Base-by-base conservation (phyloP, 2,888 invertebrate genomes). In the Phengaris alcon region DNA sequence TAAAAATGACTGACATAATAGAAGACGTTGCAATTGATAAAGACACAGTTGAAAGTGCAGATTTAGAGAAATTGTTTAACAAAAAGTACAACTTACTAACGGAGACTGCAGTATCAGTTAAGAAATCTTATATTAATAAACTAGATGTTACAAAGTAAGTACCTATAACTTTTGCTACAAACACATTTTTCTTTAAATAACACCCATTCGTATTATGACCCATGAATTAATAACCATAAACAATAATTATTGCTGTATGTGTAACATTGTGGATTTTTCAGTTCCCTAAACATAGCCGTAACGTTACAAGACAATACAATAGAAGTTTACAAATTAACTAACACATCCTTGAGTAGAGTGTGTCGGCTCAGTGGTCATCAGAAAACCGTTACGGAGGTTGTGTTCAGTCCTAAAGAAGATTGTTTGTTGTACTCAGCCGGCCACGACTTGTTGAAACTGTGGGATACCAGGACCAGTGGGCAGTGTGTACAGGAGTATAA, bases 51-150 rank as follows among this genome's bases (percentile, higher is more conserved):
- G 83, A 84, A 1, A 54, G 81, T 52, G 84, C 87, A 44, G 83
- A 80, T 69, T 77, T 93, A 77, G 85, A 88, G 51, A 79, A 88
- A 79, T 83, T 86, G 48, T 93, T 93, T 81, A 83, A 78, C 70
- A 86, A 87, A 77, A 87, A 87, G 80, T 90, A 87, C 78, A 83
- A 82, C 46, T 82, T 93, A 77, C 69, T 90, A 6, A 80, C 88
- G 55, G 95, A 96, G 87, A 93, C 93, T 73, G 88, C 91, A 0
- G 90, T 95, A 54, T 91, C 94, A 0, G 80, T 92, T 0, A 90
- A 94, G 52, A 93, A 94, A 77, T 93, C 94, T 4, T 96, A 96
- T 82, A 90, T 96, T 74, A 92, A 96, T 69, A 93, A 94, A 76
- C 82, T 96, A 78, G 90, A 93, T 79, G 94, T 94, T 4, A 94